Base-by-base conservation (phyloP, 2,888 invertebrate genomes). In the Drosophila stalkeri region DNA sequence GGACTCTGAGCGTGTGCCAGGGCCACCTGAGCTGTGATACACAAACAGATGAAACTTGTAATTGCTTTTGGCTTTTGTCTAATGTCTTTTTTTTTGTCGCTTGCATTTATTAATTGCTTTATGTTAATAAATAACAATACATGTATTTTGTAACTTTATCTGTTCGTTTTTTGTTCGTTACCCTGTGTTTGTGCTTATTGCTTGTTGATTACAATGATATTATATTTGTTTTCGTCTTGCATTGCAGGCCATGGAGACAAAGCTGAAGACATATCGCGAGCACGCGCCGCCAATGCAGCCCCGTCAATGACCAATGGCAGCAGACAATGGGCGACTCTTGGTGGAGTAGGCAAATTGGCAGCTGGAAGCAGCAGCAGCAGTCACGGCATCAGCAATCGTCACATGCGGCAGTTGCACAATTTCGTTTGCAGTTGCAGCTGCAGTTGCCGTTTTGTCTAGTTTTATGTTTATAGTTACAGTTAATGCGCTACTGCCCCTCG, bases 241-340 rank as follows among this genome's bases (percentile, higher is more conserved):
- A 43, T 92, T 89, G 14, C 82, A 93, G 93, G 91, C 93, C 54
- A 93, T 93, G 91, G 93, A 93, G 81, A 92, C 93, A 55, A 93
- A 93, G 75, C 86, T 93, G 80, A 93, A 93, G 88, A 92, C 92
- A 61, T 93, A 93, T 77, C 92, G 93, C 51, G 92, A 93, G 67
- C 92, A 92, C 72, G 90, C 90, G 35, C 92, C 91, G 63, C 85
- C 91, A 16, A 81, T 91, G 82, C 93, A 91, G 67, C 93, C 93
- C 72, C 91, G 92, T 14, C 92, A 91, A 91, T 92, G 92, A 92
- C 92, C 91, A 83, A 91, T 91, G 83, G 84, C 91, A 31, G 54
- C 56, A 23, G 61, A 61, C 43, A 60, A n/a, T 55, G 73, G 61
- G 57, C 52, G 35, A 27, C 56, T 67, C 9, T 11, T 56, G 31